Percentiles rank a stretch among this genome's conserved stretches.
These are phyloP conservation scores for Drymodes brunneopygia DNA, from an alignment of 2,113 vertebrate genomes.

Conservation along the genomic window DNA sequence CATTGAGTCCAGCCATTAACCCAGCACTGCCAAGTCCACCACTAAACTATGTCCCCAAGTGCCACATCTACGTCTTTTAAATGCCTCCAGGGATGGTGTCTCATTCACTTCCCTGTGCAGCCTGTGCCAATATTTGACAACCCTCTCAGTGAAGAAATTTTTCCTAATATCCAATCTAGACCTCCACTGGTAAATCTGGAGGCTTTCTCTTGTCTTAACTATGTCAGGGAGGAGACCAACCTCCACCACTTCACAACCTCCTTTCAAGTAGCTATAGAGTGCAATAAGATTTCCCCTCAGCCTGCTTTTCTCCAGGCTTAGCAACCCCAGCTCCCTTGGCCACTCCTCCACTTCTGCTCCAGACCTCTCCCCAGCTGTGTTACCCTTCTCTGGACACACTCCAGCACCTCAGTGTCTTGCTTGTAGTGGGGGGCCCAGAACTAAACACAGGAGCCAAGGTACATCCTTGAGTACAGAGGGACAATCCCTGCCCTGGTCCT, in stretches of 20 bases:
- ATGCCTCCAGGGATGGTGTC: background rate
- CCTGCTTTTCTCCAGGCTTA: background rate
- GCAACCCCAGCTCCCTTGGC: background rate
- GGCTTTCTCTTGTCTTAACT: background rate
- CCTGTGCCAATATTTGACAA: background rate
- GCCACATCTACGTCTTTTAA: background rate
- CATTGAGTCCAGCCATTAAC: background rate
- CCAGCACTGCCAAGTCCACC: background rate
- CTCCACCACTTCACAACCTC: background rate
- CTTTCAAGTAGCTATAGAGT: background rate
- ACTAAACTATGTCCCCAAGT: background rate
- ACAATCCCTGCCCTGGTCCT: background rate
- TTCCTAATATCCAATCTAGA: background rate
- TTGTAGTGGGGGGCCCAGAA: background rate
- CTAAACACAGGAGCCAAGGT: background rate
- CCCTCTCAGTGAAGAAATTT: background rate
- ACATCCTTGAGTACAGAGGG: background rate
- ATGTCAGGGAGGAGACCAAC: background rate
- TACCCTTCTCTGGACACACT: background rate
- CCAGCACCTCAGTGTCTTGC: background rate
- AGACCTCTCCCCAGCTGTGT: background rate
- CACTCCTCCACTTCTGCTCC: background rate
- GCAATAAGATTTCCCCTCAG: background rate
- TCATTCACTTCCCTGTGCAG: background rate
- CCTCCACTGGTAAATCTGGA: background rate